phyloP scores from a whole-genome alignment of 1,140 invertebrate genomes.

The Copidosoma floridanum region DNA sequence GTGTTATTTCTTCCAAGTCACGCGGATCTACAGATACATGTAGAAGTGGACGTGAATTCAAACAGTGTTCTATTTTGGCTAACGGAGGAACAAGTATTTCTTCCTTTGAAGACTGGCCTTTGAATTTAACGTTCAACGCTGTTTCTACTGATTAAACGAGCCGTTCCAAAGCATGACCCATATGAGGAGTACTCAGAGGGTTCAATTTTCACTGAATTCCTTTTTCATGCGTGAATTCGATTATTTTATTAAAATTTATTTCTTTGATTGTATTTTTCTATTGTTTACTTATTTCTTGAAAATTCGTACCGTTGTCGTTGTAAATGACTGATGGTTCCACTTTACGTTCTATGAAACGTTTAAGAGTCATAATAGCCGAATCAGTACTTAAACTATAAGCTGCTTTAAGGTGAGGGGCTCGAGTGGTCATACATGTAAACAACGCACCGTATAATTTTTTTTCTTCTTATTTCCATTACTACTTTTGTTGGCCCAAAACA shows the following conservation, averaged over 20 bases:
- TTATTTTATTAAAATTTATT: background rate
- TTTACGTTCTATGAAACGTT: constrained; percentile 31
- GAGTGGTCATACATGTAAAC: constrained; percentile 35
- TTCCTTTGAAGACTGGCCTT: too few relatives aligned
- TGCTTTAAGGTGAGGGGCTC: constrained; percentile 38
- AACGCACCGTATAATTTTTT: constrained; percentile 45
- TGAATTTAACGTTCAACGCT: too few relatives aligned
- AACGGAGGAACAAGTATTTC: too few relatives aligned
- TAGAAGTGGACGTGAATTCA: too few relatives aligned
- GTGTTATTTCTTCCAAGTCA: too few relatives aligned
- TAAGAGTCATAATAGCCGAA: constrained; percentile 32
- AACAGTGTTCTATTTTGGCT: too few relatives aligned
- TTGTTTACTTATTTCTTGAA: background rate
- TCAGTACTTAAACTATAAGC: constrained; percentile 26
- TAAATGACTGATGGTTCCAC: constrained; percentile 16
- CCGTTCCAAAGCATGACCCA: constrained; percentile 33
- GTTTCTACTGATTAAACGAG: too few relatives aligned
- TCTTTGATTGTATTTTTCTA: background rate
- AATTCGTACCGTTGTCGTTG: constrained; percentile 40
- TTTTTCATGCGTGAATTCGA: background rate
- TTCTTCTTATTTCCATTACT: constrained; percentile 26
- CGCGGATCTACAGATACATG: too few relatives aligned
- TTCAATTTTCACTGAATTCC: constrained; percentile 36
- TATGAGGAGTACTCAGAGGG: constrained; percentile 36
- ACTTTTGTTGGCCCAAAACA: constrained; percentile 40